Base-by-base conservation (phyloP, 1,140 invertebrate genomes). In the Telenomus remus region DNA sequence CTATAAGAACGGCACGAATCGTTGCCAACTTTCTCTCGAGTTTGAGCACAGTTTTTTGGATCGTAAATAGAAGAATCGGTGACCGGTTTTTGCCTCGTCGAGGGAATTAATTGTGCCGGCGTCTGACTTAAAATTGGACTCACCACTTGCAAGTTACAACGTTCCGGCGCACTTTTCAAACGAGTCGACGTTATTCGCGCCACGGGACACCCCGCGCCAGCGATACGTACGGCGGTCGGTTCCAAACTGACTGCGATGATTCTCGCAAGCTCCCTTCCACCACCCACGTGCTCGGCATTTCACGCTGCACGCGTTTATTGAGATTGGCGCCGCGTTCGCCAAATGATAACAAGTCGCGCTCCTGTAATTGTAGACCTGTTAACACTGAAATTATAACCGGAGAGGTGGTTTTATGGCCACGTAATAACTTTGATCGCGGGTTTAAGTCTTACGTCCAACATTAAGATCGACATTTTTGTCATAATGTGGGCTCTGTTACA, bases 261-360 rank as follows among this genome's bases (percentile, higher is more conserved):
- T 77, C 79, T 82, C 65, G 76, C 76, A 76, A 78, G 80, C 82
- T 80, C 61, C 82, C 79, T 73, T 79, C 81, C 82, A 72, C 68
- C 72, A 78, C 76, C 81, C 81, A 83, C 81, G 82, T 82, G 82
- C 60, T 82, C 78, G 43, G 64, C 65, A 15, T 65, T 47, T 37
- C 27, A 68, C 49, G 55, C 27, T 55, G 60, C 61, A 74, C 47
- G 63, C 56, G 50, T 49, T 73, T 48, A 65, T 48, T 55, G 44
- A 55, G 55, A 65, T 49, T 35, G 16, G 47, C 49, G 55, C 37
- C 19, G 34, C 37, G 9, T 59, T 53, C 42, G 27, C 43, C 34
- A 14, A 50, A 59, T 64, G 57, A 59, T 61, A 47, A 53, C 33
- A 39, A 51, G 33, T 43, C 39, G 51, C 11, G 19, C 47, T 33